Percentiles rank a stretch among this genome's conserved stretches.
phyloP scores from a whole-genome alignment of 2,113 vertebrate species.

The Oostethus manadensis region DNA sequence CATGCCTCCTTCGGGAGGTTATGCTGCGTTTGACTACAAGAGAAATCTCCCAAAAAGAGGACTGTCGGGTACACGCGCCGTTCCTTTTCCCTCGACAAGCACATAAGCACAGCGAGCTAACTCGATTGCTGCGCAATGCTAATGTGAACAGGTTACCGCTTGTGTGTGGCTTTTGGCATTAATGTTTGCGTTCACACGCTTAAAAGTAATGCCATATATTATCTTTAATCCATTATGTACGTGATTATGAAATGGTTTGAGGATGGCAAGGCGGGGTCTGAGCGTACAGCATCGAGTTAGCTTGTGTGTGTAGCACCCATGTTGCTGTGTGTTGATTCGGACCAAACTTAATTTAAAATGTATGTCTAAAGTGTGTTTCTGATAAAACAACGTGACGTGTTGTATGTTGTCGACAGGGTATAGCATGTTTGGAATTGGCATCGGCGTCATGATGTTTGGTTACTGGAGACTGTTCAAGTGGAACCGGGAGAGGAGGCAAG shows the following conservation, averaged over 20 bases:
- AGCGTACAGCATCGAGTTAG: too few relatives aligned
- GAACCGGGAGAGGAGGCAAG: slow-evolving; percentile 86
- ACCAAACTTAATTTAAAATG: too few relatives aligned
- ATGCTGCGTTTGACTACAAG: slow-evolving; percentile 83
- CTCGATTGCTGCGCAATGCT: slow-evolving; percentile 6
- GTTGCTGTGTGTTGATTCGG: too few relatives aligned
- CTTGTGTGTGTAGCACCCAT: too few relatives aligned
- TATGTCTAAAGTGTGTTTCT: too few relatives aligned
- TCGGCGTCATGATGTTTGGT: slow-evolving; percentile 77
- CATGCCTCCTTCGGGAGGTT: slow-evolving; percentile 88
- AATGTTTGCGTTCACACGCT: background rate
- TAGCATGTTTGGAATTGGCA: slow-evolving; percentile 79
- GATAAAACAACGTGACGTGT: too few relatives aligned
- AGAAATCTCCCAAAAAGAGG: slow-evolving; percentile 86
- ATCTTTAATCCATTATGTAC: too few relatives aligned
- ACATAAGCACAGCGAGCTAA: background rate
- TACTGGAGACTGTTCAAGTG: slow-evolving; percentile 81
- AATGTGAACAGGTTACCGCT: slow-evolving; percentile 28
- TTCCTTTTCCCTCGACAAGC: background rate
- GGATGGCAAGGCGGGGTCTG: too few relatives aligned
- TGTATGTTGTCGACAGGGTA: slow-evolving; percentile 76
- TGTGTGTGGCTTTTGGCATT: background rate
- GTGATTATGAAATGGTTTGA: too few relatives aligned
- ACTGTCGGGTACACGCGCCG: slow-evolving; percentile 75
- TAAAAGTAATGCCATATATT: too few relatives aligned